Base-by-base conservation (phyloP, 2,113 vertebrate species). In the Apteryx mantelli region DNA sequence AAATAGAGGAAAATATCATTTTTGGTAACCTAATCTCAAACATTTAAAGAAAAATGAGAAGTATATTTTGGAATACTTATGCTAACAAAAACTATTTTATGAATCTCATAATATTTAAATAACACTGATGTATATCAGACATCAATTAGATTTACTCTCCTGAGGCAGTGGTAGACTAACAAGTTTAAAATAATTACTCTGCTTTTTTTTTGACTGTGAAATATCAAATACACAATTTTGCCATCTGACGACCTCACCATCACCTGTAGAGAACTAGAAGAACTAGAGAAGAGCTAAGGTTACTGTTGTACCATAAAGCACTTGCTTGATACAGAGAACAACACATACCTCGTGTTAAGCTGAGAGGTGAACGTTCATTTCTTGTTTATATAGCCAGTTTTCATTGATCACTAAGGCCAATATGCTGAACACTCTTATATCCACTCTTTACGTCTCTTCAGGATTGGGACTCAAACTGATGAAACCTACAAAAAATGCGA, bases 151-250 rank as follows among this genome's bases (percentile, higher is more conserved):
- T 89, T 77, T 56, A 58, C 86, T 91, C 24, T 87, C 53, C 75
- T 1, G 1, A 48, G 75, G 95, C 70, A 58, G 40, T 52, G 68
- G 48, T 77, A 95, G 82, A 65, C 44, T 94, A 77, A 73, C 75
- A 70, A 89, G 32, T 91, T 97, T 74, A 66, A 95, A 95, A 89
- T 80, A 77, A 95, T 95, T 94, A 80, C 40, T 38, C 36, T 38
- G 36, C 36, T 58, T 50, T 48, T 87, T 42, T 48, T 82, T 64
- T 74, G 88, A 79, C 69, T 5, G 5, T 22, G 25, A 9, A 12
- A n/a, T 91, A 78, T 64, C 38, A 78, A 68, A 86, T 55, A 4
- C 71, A 69, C 74, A n/a, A 50, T 85, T 95, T 82, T 91, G 66
- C 48, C 79, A 63, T 70, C 91, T 89, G 78, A 34, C 85, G n/a